Evolutionary conservation across 2,797 vertebrate genomes (phyloP).

Genomic region (Lepilemur ruficaudatus): DNA sequence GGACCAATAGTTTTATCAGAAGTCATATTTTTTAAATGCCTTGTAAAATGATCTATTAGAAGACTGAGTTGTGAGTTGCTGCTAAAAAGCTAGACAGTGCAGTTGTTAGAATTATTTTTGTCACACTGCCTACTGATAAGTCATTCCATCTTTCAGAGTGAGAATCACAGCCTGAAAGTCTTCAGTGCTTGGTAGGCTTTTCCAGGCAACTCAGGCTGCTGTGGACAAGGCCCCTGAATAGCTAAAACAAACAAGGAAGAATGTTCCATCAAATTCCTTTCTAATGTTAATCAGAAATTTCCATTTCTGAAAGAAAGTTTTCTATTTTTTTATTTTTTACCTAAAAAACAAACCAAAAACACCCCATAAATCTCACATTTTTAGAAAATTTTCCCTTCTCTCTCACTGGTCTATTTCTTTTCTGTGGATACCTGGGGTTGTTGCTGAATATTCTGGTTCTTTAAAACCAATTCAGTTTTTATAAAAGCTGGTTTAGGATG

Average conservation of each 20-base stretch:
- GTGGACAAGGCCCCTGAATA: neutral
- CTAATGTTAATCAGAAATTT: neutral
- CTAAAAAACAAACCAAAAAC: neutral
- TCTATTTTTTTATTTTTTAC: neutral
- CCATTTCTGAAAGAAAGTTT: neutral
- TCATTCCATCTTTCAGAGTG: neutral
- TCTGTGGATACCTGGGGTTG: neutral
- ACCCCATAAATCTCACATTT: neutral
- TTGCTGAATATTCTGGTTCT: neutral
- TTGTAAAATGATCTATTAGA: neutral
- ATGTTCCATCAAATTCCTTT: neutral
- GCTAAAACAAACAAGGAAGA: neutral
- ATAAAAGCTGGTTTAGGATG: neutral
- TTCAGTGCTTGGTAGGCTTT: neutral
- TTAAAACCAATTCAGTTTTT: neutral
- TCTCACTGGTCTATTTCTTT: neutral
- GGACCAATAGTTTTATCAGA: neutral
- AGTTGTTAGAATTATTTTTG: neutral
- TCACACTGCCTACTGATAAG: neutral
- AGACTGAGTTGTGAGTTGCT: neutral
- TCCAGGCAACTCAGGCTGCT: neutral
- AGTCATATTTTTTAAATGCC: constrained; percentile 43
- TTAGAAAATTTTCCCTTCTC: neutral
- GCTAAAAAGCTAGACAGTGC: neutral
- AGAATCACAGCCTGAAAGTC: neutral